Percentiles rank a stretch among this genome's conserved stretches.
These are phyloP conservation scores for Synanthedon vespiformis DNA, from an alignment of 2,888 invertebrate genomes.

Conservation along the genomic window DNA sequence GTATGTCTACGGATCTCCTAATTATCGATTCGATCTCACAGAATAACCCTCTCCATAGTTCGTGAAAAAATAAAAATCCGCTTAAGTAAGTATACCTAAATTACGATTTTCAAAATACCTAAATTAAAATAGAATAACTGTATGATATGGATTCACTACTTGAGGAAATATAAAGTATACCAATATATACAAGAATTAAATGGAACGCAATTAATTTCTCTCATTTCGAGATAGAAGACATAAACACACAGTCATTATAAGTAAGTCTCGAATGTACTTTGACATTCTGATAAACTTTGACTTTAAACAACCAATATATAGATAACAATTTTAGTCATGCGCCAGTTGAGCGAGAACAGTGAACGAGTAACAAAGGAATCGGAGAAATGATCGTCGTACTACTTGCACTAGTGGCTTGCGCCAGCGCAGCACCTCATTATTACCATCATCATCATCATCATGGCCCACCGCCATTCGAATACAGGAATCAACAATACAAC, in stretches of 20 bases:
- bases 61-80: too few relatives aligned
- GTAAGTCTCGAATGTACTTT: not conserved
- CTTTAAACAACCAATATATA: not conserved
- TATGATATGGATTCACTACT: too few relatives aligned
- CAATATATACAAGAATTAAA: not conserved
- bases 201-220: not conserved
- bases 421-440: not conserved
- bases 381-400: slow-evolving; percentile 28
- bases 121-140: too few relatives aligned
- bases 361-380: not conserved
- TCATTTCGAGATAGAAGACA: not conserved
- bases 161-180: too few relatives aligned
- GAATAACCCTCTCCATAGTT: too few relatives aligned
- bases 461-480: not conserved
- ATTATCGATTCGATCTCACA: too few relatives aligned
- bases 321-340: not conserved
- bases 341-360: not conserved
- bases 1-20: too few relatives aligned
- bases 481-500: not conserved
- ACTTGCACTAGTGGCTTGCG: slow-evolving; percentile 13
- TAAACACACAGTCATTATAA: not conserved
- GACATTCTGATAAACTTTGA: not conserved
- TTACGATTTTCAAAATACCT: too few relatives aligned
- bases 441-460: not conserved
- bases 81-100: too few relatives aligned